Evolutionary conservation across 2,888 invertebrate genomes (phyloP), one percentile per base, ranked within the genome.

Genomic region (Lacanobia oleracea): DNA sequence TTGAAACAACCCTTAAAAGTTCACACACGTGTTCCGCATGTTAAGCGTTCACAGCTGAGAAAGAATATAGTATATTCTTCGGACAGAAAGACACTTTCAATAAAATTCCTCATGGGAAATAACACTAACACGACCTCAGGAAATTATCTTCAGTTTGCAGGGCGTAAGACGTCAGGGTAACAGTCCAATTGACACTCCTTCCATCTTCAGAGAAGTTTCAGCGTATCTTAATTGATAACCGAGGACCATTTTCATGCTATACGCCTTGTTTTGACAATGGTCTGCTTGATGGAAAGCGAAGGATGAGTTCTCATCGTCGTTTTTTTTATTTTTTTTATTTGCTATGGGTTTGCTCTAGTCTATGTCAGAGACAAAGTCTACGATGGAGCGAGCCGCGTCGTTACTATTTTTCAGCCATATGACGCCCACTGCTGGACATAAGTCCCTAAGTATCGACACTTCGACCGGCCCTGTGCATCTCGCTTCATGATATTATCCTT

Each of bases 81-180:
- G 62, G 75, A 77, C 72, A 76, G 66, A 60, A 83, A 79, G 79
- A 84, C 82, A 77, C 84, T 89, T 87, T 84, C 85, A 86, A 88
- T 86, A 87, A n/a, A 83, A 73, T 63, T 77, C 72, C 90, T 82
- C 89, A 16, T 50, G 91, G 89, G 89, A 90, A 91, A 89, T 90
- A 89, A 90, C 85, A 82, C 70, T 76, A 78, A 76, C 83, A 73
- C 74, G 82, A 86, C 84, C 83, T 82, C 70, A 81, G 77, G 83
- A 87, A 86, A 88, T 88, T 87, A 87, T 88, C 85, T 86, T 82
- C 33, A 78, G 76, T 76, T 83, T 64, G 79, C 73, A 72, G 73
- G 51, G 57, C 67, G 79, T 74, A 68, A 68, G 23, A 56, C 54
- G n/a, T n/a, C n/a, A n/a, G 77, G 66, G 74, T 72, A 85, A 84